Base-by-base conservation (phyloP, 1,140 invertebrate genomes). In the Drosophila sturtevanti region DNA sequence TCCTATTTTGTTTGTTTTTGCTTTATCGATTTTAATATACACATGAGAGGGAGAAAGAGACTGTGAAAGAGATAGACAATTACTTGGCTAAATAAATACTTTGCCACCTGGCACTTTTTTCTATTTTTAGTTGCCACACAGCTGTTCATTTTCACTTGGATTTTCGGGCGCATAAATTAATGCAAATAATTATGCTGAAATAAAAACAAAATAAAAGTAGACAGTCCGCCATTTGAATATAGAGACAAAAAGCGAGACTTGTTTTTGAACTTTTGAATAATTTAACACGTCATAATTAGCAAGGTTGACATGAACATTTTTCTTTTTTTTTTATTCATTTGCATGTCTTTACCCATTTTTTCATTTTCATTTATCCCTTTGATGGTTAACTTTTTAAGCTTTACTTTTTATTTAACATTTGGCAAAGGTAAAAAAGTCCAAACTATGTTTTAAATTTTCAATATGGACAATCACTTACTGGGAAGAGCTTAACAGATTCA, bases 201-300 rank as follows among this genome's bases (percentile, higher is more conserved):
- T 59, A 72, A 72, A 35, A 48, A 48, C 41, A 48, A 48, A 48
- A 48, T 44, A 0, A 6, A 48, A 48, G 41, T 7, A 48, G 41
- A 48, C 41, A 48, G 16, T 48, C 41, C 52, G 56, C 41, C 55
- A 63, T 21, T 9, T 18, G 31, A 34, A 18, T 10, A 18, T 14
- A 44, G 52, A 66, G 62, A 59, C 62, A 38, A 61, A 72, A 38
- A 72, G 51, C 34, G 38, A 51, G 38, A 62, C 74, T 70, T 64
- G 59, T 70, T 68, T 31, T 76, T 63, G 59, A 76, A 63, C 66
- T 77, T 77, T 76, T 77, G 73, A 76, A 76, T 76, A 76, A 76
- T 76, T 76, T 76, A 76, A 54, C 72, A 65, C 72, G 61, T 22
- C 73, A 76, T 75, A 76, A 76, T 76, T 76, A 76, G 73, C 52